These are phyloP conservation scores for Talpa occidentalis DNA, from an alignment of 2,113 vertebrate species.

Conservation along the genomic window DNA sequence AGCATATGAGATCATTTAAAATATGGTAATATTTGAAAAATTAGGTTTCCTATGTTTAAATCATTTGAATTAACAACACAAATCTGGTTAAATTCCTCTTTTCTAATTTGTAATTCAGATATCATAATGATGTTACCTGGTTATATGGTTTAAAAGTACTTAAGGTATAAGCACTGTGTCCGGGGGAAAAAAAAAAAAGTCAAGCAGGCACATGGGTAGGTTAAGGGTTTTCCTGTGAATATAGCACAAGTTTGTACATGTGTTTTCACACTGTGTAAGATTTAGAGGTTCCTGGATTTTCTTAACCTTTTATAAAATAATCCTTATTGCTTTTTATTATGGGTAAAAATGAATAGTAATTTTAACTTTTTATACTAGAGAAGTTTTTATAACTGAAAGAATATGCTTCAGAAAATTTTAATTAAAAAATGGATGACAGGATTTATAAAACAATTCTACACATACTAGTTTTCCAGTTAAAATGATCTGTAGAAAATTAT, in stretches of 20 bases:
- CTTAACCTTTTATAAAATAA: neutral
- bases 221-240: neutral
- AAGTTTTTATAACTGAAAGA: neutral
- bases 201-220: neutral
- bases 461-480: neutral
- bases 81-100: neutral
- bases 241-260: neutral
- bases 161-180: neutral
- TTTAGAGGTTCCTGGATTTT: neutral
- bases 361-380: neutral
- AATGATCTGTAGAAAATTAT: neutral
- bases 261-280: neutral
- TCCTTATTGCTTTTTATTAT: conserved; percentile 22
- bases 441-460: neutral
- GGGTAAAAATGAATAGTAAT: neutral
- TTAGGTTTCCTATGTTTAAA: neutral
- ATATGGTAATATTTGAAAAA: neutral
- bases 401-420: conserved; percentile 25
- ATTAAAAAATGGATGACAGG: neutral
- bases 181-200: neutral
- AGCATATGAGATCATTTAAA: conserved; percentile 12
- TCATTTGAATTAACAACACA: neutral
- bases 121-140: neutral
- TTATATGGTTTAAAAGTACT: neutral
- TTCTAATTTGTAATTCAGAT: neutral